Evolutionary conservation across 2,113 vertebrate species (phyloP).

Genomic region (Lamprotornis superbus): DNA sequence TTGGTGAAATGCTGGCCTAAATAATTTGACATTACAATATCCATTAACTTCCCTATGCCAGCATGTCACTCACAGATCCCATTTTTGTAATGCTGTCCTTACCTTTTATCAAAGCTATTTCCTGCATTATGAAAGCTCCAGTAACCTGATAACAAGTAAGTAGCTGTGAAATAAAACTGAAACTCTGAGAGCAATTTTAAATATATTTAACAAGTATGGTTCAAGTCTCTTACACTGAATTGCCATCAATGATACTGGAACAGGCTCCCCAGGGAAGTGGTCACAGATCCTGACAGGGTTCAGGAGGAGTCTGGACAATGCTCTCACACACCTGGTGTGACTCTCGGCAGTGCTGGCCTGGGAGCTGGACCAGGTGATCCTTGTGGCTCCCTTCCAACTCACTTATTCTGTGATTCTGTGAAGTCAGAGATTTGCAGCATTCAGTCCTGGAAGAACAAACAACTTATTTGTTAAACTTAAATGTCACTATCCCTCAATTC

Average conservation of each 20-base stretch:
- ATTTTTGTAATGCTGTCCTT: not conserved
- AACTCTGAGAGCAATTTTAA: not conserved
- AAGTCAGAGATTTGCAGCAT: not conserved
- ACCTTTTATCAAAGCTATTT: not conserved
- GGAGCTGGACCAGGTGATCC: not conserved
- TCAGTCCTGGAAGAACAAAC: not conserved
- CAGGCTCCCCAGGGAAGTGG: too few species aligned
- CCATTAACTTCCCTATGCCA: not conserved
- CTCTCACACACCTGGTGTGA: too few species aligned
- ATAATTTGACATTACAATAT: not conserved
- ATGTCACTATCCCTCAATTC: not conserved
- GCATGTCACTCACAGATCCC: not conserved
- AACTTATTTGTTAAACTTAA: not conserved
- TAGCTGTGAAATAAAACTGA: not conserved
- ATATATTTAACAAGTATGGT: not conserved
- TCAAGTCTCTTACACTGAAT: not conserved
- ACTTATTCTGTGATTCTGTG: not conserved
- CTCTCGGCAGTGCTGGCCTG: fast-evolving
- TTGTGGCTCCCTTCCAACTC: not conserved
- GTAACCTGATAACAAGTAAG: not conserved
- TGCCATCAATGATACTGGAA: not conserved
- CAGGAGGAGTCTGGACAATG: not conserved
- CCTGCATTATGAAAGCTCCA: not conserved
- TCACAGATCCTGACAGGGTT: not conserved
- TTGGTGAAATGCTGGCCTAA: not conserved